Percentiles rank a stretch among this genome's conserved stretches.
Conservation (phyloP, 2,888 invertebrate species). For the Ryuthela nishihirai region DNA sequence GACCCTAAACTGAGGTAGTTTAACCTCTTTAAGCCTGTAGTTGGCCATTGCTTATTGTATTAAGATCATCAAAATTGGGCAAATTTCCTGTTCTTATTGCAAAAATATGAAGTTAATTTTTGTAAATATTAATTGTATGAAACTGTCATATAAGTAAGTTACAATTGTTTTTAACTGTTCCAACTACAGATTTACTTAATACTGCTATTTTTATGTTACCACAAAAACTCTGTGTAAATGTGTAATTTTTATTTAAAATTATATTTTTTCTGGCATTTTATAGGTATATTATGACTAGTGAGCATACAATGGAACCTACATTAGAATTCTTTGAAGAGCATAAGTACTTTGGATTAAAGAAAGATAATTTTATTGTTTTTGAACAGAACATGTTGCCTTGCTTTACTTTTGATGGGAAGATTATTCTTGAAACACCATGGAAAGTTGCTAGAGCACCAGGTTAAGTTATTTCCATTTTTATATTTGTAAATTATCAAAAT, state of each 20-base stretch:
- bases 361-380: constrained; percentile 78
- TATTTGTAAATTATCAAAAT: too few relatives aligned
- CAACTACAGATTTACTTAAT: too few relatives aligned
- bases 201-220: background rate
- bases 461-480: background rate
- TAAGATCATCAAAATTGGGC: too few relatives aligned
- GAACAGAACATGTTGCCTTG: constrained; percentile 92
- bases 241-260: background rate
- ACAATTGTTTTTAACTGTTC: too few relatives aligned
- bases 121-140: too few relatives aligned
- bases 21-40: too few relatives aligned
- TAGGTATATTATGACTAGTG: constrained; percentile 92
- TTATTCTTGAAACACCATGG: constrained; percentile 73
- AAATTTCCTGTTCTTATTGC: too few relatives aligned
- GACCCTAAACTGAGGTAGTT: too few relatives aligned
- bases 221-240: background rate
- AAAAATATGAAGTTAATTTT: too few relatives aligned
- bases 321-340: constrained; percentile 71
- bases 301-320: constrained; percentile 83
- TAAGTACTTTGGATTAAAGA: constrained; percentile 77
- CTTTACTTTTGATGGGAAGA: constrained; percentile 88
- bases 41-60: too few relatives aligned
- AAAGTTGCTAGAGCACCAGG: constrained; percentile 79
- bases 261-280: background rate
- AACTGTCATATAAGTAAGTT: too few relatives aligned